Conservation (phyloP, 1,140 invertebrate genomes). For the Macrocentrus cingulum region DNA sequence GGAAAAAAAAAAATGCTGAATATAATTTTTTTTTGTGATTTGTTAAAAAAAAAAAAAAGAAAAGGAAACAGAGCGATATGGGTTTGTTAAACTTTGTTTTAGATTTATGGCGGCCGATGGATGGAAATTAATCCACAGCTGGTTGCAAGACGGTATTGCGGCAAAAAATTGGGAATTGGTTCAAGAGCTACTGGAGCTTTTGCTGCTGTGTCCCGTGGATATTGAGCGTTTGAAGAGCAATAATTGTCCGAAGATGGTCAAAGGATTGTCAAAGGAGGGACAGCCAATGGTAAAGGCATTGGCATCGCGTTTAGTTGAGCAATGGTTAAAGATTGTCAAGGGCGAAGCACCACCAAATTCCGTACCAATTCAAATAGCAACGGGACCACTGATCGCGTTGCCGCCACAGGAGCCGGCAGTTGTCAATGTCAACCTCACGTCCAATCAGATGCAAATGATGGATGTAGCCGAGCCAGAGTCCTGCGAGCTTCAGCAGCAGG, state of each 20-base stretch:
- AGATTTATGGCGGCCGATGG: slow-evolving; percentile 88
- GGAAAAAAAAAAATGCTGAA: neutral
- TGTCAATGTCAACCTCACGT: neutral
- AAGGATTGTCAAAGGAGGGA: slow-evolving; percentile 81
- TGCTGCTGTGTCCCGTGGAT: slow-evolving; percentile 83
- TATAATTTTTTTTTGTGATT: too few relatives aligned
- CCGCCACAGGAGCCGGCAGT: slow-evolving; percentile 1
- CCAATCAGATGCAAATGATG: neutral
- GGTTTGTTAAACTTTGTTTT: slow-evolving; percentile 33
- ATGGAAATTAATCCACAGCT: slow-evolving; percentile 84
- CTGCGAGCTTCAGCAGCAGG: neutral
- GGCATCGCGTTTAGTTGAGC: slow-evolving; percentile 81
- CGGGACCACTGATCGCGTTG: neutral
- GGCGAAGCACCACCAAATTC: slow-evolving; percentile 58
- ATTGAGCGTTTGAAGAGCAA: slow-evolving; percentile 87
- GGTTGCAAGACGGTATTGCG: slow-evolving; percentile 83
- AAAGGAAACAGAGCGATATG: slow-evolving; percentile 11
- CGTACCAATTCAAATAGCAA: slow-evolving; percentile 20
- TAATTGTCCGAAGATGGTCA: slow-evolving; percentile 87
- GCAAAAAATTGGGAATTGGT: slow-evolving; percentile 84
- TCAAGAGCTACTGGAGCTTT: slow-evolving; percentile 79
- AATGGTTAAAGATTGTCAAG: slow-evolving; percentile 87
- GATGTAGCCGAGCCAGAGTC: neutral
- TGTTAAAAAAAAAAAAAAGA: neutral
- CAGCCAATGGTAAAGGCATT: slow-evolving; percentile 72